A percentile compares a stretch with the other conserved stretches of the same genome.
Conservation (phyloP, 2,797 vertebrate species). For the Pseudopleuronectes americanus region DNA sequence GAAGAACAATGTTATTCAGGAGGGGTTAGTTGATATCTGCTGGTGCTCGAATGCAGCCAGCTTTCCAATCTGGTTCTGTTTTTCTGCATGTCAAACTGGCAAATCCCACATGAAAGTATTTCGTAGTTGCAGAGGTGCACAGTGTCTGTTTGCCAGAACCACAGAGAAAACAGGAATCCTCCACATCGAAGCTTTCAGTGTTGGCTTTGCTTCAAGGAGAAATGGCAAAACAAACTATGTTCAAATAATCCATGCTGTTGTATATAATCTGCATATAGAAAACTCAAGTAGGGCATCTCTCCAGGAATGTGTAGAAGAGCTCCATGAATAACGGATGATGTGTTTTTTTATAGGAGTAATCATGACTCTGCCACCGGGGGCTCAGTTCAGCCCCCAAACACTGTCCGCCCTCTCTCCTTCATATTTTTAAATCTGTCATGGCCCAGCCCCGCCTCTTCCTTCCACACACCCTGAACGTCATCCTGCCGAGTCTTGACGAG, state of each 20-base stretch:
- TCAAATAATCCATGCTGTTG: background rate
- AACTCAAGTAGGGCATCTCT: background rate
- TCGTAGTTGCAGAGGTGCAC: background rate
- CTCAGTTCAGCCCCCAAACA: conserved; percentile 5
- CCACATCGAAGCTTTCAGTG: background rate
- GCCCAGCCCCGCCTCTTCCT: conserved; percentile 11
- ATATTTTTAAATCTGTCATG: background rate
- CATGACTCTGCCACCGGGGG: conserved; percentile 12
- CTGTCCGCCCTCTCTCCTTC: conserved; percentile 9
- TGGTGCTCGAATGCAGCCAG: conserved; percentile 58
- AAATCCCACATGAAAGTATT: conserved; percentile 6
- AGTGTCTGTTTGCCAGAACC: background rate
- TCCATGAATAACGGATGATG: background rate
- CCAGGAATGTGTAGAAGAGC: conserved; percentile 31
- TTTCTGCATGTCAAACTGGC: conserved; percentile 23
- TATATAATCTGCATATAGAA: background rate
- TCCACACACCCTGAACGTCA: conserved; percentile 19
- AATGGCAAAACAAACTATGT: background rate
- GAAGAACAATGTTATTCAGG: conserved; percentile 42
- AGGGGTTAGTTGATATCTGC: conserved; percentile 64
- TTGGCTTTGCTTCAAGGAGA: background rate
- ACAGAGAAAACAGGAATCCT: conserved; percentile 1
- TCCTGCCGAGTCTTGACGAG: conserved; percentile 9
- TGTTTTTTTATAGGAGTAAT: conserved; percentile 10
- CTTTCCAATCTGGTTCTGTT: conserved; percentile 39